Evolutionary conservation across 2,797 vertebrate species (phyloP), one percentile per base, ranked within the genome.

Genomic region (Sebastes iracundus): DNA sequence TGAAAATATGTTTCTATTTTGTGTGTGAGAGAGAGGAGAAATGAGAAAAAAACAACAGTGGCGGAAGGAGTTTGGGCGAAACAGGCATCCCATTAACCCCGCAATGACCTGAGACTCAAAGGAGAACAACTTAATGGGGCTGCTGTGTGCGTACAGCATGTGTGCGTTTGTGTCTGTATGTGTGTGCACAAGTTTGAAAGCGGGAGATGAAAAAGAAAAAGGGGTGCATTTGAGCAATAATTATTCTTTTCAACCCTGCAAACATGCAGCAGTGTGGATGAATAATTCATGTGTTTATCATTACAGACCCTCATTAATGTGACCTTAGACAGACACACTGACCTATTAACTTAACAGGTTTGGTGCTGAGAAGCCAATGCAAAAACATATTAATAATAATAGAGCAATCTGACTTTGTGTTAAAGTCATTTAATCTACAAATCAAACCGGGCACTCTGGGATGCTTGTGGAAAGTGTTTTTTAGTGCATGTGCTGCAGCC

Each of bases 221-320:
- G 16, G 22, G 6, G 7, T 32, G 46, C 18, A 30, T 73, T 62
- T 86, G n/a, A 42, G 56, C 32, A 20, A 52, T 61, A 79, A 86
- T 82, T 83, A 85, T 80, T 83, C 32, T 74, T 79, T 72, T 56
- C 25, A 76, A 55, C 22, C 52, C 11, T 35, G 12, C 65, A 75
- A 80, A 85, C 65, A 75, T 75, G 75, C 66, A 70, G 72, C 28
- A 14, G 63, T 4, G 13, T n/a, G 25, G 58, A 66, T 93, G 72
- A 90, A 92, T 93, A 82, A 92, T 91, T 85, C 38, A 89, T 84
- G 63, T 85, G 81, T 85, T 89, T 75, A 68, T 88, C 79, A 76
- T 81, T 25, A 72, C 23, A 70, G 52, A 74, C 25, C 63, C 83
- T 87, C 83, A 72, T 88, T 92, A 78, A 46, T 80, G 16, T 88